These are phyloP conservation scores for Cladopsammia gracilis DNA, from an alignment of 64 coral and sea anemone genomes.

Conservation along the genomic window DNA sequence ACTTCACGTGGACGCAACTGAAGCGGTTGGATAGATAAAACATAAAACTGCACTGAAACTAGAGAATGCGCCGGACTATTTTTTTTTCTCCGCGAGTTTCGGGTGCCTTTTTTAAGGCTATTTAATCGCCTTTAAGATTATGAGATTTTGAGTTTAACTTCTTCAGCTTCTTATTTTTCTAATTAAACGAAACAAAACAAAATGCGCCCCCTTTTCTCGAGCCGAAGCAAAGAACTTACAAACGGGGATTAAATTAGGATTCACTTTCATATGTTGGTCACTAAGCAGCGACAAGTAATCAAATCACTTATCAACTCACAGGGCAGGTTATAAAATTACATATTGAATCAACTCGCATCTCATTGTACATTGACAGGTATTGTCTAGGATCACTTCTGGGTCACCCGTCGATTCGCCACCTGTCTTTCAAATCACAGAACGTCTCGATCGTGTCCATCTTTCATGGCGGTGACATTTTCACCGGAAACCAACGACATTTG, in stretches of 20 bases:
- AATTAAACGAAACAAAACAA: neutral
- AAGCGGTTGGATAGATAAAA: too few relatives aligned
- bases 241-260: neutral
- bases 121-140: neutral
- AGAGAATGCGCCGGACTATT: too few relatives aligned
- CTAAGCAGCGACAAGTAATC: neutral
- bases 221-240: neutral
- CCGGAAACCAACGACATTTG: neutral
- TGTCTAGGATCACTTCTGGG: neutral
- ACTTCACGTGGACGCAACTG: too few relatives aligned
- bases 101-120: too few relatives aligned
- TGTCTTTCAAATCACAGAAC: neutral
- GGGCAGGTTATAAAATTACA: conserved; percentile 15
- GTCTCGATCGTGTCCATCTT: neutral
- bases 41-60: too few relatives aligned
- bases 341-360: conserved; percentile 23
- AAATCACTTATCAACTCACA: neutral
- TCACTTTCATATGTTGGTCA: neutral
- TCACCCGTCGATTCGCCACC: neutral
- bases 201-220: neutral
- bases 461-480: neutral
- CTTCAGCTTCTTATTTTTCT: neutral
- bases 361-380: conserved; percentile 37
- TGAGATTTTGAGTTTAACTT: neutral
- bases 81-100: too few relatives aligned